Percentiles rank a stretch among this genome's conserved stretches.
Conservation (phyloP, 2,797 vertebrate genomes). For the Enteromius treurensis region DNA sequence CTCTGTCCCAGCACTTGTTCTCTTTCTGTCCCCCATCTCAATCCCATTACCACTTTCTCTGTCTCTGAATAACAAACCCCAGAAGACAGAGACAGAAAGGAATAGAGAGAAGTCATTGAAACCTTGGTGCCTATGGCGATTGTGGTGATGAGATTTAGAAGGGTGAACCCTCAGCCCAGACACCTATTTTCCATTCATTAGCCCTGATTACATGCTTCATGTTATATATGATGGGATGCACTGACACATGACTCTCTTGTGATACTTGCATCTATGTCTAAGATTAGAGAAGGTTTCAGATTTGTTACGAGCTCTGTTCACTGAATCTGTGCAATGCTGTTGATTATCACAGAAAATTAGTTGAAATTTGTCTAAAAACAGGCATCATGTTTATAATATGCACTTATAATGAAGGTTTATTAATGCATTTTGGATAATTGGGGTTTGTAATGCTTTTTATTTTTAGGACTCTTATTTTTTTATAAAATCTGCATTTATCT, state of each 20-base stretch:
- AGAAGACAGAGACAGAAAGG: slow-evolving; percentile 19
- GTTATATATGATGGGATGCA: slow-evolving; percentile 32
- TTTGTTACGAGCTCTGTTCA: neutral
- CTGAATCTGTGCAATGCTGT: neutral
- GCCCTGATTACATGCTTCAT: slow-evolving; percentile 52
- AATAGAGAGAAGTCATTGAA: slow-evolving; percentile 7
- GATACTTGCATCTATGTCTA: slow-evolving; percentile 23
- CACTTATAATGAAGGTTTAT: neutral
- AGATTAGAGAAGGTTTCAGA: neutral
- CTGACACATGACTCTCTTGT: slow-evolving; percentile 12
- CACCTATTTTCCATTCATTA: slow-evolving; percentile 54
- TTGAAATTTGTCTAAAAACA: neutral
- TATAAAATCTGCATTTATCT: neutral
- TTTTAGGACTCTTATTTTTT: neutral
- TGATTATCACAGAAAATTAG: neutral
- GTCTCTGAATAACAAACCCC: slow-evolving; percentile 34
- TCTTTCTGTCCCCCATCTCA: slow-evolving; percentile 38
- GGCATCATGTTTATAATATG: neutral
- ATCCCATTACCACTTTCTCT: slow-evolving; percentile 42
- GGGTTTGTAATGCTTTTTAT: neutral
- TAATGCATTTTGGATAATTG: neutral
- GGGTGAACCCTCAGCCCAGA: slow-evolving; percentile 48
- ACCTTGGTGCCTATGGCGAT: slow-evolving; percentile 13
- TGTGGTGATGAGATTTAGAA: slow-evolving; percentile 28
- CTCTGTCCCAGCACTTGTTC: slow-evolving; percentile 22